Conservation (phyloP, 2,888 invertebrate species). For the Cremastobaeus sp. region DNA sequence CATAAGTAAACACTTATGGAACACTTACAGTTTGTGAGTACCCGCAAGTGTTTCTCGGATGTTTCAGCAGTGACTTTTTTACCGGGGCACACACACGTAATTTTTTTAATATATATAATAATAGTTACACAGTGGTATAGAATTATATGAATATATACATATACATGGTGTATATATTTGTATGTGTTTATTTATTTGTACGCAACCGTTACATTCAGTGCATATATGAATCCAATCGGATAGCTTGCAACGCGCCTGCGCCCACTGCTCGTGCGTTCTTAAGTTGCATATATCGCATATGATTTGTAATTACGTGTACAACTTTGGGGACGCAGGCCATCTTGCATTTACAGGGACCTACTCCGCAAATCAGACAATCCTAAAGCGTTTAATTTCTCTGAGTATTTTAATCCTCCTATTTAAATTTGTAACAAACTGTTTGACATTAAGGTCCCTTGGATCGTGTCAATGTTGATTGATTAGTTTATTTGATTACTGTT, state of each 20-base stretch:
- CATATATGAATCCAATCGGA: slow-evolving; percentile 43
- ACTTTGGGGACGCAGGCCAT: slow-evolving; percentile 79
- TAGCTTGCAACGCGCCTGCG: slow-evolving; percentile 24
- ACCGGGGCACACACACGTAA: no score
- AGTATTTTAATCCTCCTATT: slow-evolving; percentile 58
- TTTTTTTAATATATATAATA: no score
- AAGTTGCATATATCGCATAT: slow-evolving; percentile 57
- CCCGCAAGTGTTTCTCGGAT: no score
- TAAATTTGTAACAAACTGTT: slow-evolving; percentile 60
- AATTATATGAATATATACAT: slow-evolving; percentile 57
- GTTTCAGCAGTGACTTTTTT: no score
- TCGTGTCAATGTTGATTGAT: slow-evolving; percentile 81
- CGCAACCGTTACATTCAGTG: slow-evolving; percentile 57
- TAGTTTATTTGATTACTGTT: slow-evolving; percentile 79
- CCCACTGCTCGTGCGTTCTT: slow-evolving; percentile 22
- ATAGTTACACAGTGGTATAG: slow-evolving; percentile 48
- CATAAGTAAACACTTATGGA: no score
- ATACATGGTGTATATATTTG: no score
- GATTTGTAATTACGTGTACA: slow-evolving; percentile 71
- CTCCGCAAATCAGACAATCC: slow-evolving; percentile 78
- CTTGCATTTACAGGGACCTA: slow-evolving; percentile 79
- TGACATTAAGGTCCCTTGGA: slow-evolving; percentile 78
- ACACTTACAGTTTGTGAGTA: no score
- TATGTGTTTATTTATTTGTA: slow-evolving; percentile 66
- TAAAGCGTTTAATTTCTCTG: slow-evolving; percentile 75